Conservation (phyloP, 2,888 invertebrate species). For the Caenorhabditis imperialis region DNA sequence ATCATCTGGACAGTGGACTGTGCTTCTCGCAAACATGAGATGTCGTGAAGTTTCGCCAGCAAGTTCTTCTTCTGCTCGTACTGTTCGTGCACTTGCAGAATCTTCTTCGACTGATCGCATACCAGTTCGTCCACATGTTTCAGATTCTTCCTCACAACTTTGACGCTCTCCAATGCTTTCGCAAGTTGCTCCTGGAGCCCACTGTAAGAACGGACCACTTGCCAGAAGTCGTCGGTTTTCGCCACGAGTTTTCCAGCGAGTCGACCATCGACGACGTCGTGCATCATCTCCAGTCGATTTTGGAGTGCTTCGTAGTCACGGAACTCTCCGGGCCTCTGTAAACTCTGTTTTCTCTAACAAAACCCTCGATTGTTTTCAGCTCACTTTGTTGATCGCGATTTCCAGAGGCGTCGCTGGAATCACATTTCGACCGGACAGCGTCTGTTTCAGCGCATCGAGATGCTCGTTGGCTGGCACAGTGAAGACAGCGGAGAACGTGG, state of each 20-base stretch:
- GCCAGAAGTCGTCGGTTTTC: conserved; percentile 67
- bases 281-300: conserved; percentile 70
- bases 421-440: conserved; percentile 45
- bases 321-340: conserved; percentile 55
- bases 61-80: conserved; percentile 66
- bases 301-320: conserved; percentile 67
- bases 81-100: conserved; percentile 66
- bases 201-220: conserved; percentile 98
- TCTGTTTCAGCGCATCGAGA: conserved; percentile 62
- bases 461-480: conserved; percentile 66
- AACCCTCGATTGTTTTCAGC: not conserved
- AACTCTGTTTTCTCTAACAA: not conserved
- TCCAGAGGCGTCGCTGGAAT: conserved; percentile 52
- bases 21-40: conserved; percentile 83
- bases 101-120: conserved; percentile 64
- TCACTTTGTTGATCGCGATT: conserved; percentile 29
- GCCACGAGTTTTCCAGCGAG: conserved; percentile 83
- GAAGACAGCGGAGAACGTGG: conserved; percentile 73
- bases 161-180: conserved; percentile 78
- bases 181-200: conserved; percentile 95
- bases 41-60: conserved; percentile 69
- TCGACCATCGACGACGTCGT: conserved; percentile 74
- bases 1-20: conserved; percentile 96
- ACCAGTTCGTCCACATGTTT: conserved; percentile 59
- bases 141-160: conserved; percentile 64